Conservation (phyloP, 1,140 invertebrate genomes). For the Diorhabda carinulata region DNA sequence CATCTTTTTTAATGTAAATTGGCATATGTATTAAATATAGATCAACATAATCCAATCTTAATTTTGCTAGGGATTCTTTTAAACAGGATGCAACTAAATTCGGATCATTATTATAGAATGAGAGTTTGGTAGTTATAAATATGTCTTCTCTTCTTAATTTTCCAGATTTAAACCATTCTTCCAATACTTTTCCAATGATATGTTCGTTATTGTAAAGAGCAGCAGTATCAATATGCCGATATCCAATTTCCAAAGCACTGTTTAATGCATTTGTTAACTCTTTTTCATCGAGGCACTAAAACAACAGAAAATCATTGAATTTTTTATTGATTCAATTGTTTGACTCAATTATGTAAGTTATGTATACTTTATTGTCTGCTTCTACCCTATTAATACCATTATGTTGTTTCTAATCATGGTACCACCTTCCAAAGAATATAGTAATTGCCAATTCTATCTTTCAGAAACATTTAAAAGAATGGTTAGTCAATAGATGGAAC, state of each 20-base stretch:
- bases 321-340: background rate
- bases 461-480: background rate
- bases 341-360: background rate
- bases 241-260: slow-evolving; percentile 60
- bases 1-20: slow-evolving; percentile 57
- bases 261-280: slow-evolving; percentile 67
- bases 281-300: slow-evolving; percentile 47
- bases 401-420: background rate
- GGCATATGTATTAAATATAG: slow-evolving; percentile 80
- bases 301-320: background rate
- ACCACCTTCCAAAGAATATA: background rate
- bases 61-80: slow-evolving; percentile 63
- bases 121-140: slow-evolving; percentile 77
- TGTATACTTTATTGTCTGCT: too few relatives aligned
- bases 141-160: slow-evolving; percentile 68
- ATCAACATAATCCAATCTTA: slow-evolving; percentile 76
- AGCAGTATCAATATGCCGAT: slow-evolving; percentile 68
- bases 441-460: background rate
- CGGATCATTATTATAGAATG: slow-evolving; percentile 51
- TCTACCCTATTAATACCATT: background rate
- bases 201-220: slow-evolving; percentile 75
- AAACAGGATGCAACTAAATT: slow-evolving; percentile 49
- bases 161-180: slow-evolving; percentile 67
- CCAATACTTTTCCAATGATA: slow-evolving; percentile 69
- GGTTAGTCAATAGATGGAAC: background rate